A percentile compares a stretch with the other conserved stretches of the same genome.
Evolutionary conservation across 2,113 vertebrate species (phyloP).

Genomic region (Dermatemys mawii): DNA sequence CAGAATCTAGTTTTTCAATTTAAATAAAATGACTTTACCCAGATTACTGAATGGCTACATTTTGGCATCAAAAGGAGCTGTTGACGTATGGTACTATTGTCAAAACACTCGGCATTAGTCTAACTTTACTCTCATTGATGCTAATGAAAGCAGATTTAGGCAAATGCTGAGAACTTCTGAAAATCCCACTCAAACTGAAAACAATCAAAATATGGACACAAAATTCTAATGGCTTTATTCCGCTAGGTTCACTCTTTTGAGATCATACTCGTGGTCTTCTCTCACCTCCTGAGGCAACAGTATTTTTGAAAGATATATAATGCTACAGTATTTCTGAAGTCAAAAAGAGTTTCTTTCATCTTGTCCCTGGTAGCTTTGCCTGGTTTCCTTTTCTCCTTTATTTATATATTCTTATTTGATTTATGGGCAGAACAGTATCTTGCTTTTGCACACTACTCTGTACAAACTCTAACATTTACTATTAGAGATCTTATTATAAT

Average conservation of each 20-base stretch:
- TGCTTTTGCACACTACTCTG: neutral
- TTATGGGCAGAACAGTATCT: neutral
- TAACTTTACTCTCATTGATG: neutral
- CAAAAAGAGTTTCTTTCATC: neutral
- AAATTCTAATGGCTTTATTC: neutral
- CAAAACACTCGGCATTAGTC: neutral
- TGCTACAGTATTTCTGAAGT: too few species aligned
- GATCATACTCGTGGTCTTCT: neutral
- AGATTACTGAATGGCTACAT: neutral
- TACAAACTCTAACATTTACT: accelerated
- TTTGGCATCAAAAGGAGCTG: neutral
- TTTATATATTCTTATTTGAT: neutral
- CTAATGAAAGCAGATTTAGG: neutral
- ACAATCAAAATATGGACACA: neutral
- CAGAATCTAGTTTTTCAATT: neutral
- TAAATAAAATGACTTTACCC: neutral
- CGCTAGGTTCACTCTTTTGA: neutral
- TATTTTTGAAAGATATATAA: too few species aligned
- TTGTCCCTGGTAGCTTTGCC: neutral
- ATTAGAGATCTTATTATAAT: too few species aligned
- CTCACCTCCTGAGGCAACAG: neutral
- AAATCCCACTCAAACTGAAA: neutral
- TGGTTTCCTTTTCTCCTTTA: neutral
- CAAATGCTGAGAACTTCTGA: neutral
- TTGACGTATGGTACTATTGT: neutral